A percentile compares a stretch with the other conserved stretches of the same genome.
Conservation (phyloP, 1,140 invertebrate genomes). For the Cryptotermes secundus region DNA sequence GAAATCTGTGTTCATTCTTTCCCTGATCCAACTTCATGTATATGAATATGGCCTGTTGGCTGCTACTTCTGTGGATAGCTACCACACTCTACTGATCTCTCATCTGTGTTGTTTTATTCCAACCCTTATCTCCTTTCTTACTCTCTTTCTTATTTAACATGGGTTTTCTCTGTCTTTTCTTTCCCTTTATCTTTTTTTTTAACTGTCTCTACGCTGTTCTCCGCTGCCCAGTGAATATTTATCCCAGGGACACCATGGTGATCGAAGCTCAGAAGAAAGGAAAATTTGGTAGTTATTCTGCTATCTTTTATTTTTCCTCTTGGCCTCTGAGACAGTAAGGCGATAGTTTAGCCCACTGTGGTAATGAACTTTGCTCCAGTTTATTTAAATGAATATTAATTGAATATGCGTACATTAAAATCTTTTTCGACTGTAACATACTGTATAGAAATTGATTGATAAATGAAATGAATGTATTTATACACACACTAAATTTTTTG, state of each 20-base stretch:
- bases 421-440: too few relatives aligned
- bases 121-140: neutral
- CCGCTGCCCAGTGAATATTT: conserved; percentile 35
- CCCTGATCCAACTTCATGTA: too few relatives aligned
- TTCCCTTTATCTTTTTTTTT: conserved; percentile 31
- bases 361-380: neutral
- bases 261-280: conserved; percentile 31
- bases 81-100: neutral
- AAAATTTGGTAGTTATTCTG: conserved; percentile 36
- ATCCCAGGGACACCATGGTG: conserved; percentile 29
- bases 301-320: conserved; percentile 2
- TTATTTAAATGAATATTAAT: too few relatives aligned
- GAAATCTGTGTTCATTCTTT: too few relatives aligned
- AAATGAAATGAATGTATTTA: too few relatives aligned
- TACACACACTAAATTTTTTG: too few relatives aligned
- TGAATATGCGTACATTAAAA: too few relatives aligned
- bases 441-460: too few relatives aligned
- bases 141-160: conserved; percentile 28
- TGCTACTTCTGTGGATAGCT: neutral
- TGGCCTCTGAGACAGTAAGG: conserved; percentile 8
- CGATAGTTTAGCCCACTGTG: neutral
- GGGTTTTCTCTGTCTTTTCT: conserved; percentile 27
- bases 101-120: neutral
- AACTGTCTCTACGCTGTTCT: conserved; percentile 31
- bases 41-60: too few relatives aligned